Percentiles rank a stretch among this genome's conserved stretches.
Evolutionary conservation across 2,888 invertebrate species (phyloP).

Genomic region (Acronicta psi): DNA sequence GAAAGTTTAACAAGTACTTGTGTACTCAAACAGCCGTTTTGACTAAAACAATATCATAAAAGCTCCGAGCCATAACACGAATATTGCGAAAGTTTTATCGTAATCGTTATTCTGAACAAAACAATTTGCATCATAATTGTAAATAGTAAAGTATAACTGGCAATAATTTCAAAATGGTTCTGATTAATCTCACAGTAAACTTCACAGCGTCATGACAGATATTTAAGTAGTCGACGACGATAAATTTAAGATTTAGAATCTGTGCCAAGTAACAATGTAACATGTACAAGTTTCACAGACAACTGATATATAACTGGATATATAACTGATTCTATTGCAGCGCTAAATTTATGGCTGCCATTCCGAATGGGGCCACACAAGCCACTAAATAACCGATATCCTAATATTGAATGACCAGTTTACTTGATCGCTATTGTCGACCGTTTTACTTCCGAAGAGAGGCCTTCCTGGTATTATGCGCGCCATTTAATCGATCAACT

Average conservation of each 20-base stretch:
- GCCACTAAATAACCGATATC: slow-evolving; percentile 8
- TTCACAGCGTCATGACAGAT: slow-evolving; percentile 19
- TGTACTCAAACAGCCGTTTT: neutral
- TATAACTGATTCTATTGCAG: slow-evolving; percentile 30
- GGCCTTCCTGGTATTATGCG: neutral
- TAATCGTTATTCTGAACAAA: slow-evolving; percentile 1
- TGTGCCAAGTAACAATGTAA: slow-evolving; percentile 42
- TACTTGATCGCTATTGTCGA: neutral
- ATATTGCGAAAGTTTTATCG: slow-evolving; percentile 1
- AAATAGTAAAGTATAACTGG: slow-evolving; percentile 1
- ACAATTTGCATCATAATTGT: neutral
- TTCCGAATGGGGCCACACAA: slow-evolving; percentile 15
- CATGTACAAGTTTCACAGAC: slow-evolving; percentile 24
- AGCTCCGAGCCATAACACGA: neutral
- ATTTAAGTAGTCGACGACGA: slow-evolving; percentile 28
- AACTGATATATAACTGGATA: slow-evolving; percentile 43
- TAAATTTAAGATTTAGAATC: slow-evolving; percentile 48
- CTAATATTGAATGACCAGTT: slow-evolving; percentile 14
- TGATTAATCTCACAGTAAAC: slow-evolving; percentile 7
- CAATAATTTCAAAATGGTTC: neutral
- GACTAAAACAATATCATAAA: slow-evolving; percentile 8
- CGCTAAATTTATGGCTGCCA: slow-evolving; percentile 43
- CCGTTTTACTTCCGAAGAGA: neutral
- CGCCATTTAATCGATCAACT: neutral
- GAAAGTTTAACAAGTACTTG: neutral